Base-by-base conservation (phyloP, 2,888 invertebrate genomes). In the Brachyptera risi region DNA sequence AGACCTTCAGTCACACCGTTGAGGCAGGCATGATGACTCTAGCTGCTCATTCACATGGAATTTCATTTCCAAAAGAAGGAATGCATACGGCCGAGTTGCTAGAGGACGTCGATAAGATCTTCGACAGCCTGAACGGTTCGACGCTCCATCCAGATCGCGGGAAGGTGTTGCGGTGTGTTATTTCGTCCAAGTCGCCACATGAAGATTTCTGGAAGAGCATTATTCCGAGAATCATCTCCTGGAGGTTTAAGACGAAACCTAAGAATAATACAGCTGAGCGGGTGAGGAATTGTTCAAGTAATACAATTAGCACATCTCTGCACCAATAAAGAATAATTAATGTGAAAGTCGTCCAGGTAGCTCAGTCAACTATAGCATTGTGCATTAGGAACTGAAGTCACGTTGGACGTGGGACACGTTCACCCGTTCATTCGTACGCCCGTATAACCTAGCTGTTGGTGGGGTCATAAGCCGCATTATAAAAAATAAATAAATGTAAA, bases 1-100 rank as follows among this genome's bases (percentile, higher is more conserved):
- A 61, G 21, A 31, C 44, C 13, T 31, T 61, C 17, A 61, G 61
- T 51, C 38, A 61, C 24, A 58, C 56, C 0, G 44, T 61, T 2
- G 50, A 49, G 21, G 40, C 58, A 27, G 26, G 13, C 7, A 58
- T 61, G 57, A 40, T 51, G 26, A 51, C 50, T 3, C 17, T 51
- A 15, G 26, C 50, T 2, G 31, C 50, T 27, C 31, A 13, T 23
- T 26, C 27, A 17, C 15, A 27, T 27, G 50, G 50, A 1, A 27
- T 9, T 11, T 5, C 31, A 11, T 27, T 31, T 9, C 50, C 50
- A 2, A 24, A 24, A 11, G 50, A 51, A 24, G 50, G 27, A 2
- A 51, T 17, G 27, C 26, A 51, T 31, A 51, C 50, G 1, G 50
- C 50, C 3, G 50, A 51, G 27, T 17, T 51, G 11, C 13, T 51